Base-by-base conservation (phyloP, 2,113 vertebrate species). In the Sinocyclocheilus anophthalmus region DNA sequence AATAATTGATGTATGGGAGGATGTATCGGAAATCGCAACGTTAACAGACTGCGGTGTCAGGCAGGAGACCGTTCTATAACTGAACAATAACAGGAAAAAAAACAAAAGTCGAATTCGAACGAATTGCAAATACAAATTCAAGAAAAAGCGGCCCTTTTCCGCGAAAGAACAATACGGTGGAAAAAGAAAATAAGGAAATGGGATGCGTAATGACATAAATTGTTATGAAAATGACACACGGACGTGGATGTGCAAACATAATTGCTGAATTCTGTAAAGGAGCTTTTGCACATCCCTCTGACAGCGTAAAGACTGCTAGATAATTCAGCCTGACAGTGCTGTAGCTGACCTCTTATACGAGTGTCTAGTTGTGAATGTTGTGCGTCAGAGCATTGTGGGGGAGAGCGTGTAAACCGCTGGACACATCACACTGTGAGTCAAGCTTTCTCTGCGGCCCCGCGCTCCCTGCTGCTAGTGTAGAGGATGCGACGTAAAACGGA, bases 11-110 rank as follows among this genome's bases (percentile, higher is more conserved):
- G 93, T 94, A 95, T 93, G 91, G 90, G 92, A 95, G 93, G 93
- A 93, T 94, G 93, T 95, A 87, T 89, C 88, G 93, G 94, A 95
- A 95, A 93, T 83, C 89, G 90, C 90, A 84, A 87, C 91, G 84
- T 91, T 88, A 92, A 89, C 85, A 93, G 91, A 92, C 39, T 57
- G n/a, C 86, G 86, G 61, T 89, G 91, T 90, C 85, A 87, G 89
- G 88, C 93, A 94, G 92, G 93, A 95, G 92, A 92, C 92, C 92
- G 90, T 90, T 91, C 92, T 93, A 42, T 42, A 42, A 42, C 42
- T 42, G 42, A 94, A 94, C 94, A 94, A 95, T 94, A 93, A 94
- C 92, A 94, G 93, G 94, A 94, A 94, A 93, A 79, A 79, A 92
- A 70, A 94, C 93, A 94, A 86, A 87, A 87, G 88, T 89, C 89